Evolutionary conservation across 2,888 invertebrate species (phyloP).

Genomic region (Melanostoma scalare): DNA sequence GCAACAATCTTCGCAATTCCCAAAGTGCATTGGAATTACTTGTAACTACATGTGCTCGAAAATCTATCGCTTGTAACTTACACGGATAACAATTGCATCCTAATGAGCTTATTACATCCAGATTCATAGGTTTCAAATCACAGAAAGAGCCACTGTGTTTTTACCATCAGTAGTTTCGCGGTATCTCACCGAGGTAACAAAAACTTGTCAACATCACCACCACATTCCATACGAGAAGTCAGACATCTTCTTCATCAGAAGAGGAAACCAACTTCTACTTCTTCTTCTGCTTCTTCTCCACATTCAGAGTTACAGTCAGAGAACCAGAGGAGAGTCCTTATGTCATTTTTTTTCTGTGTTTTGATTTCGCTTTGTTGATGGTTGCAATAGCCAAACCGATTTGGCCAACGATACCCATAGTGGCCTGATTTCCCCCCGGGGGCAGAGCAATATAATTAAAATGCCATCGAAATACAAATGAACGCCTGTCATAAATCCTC

Average conservation of each 20-base stretch:
- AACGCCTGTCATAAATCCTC: slow-evolving; percentile 73
- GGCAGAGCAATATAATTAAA: slow-evolving; percentile 72
- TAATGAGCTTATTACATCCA: slow-evolving; percentile 63
- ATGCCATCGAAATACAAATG: slow-evolving; percentile 73
- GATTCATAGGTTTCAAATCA: slow-evolving; percentile 28
- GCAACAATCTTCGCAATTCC: slow-evolving; percentile 30
- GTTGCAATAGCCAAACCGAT: slow-evolving; percentile 26
- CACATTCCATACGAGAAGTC: slow-evolving; percentile 63
- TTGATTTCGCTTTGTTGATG: neutral
- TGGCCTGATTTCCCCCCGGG: slow-evolving; percentile 73
- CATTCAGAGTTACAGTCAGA: too few relatives aligned
- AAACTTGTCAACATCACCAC: slow-evolving; percentile 71
- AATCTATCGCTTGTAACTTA: slow-evolving; percentile 57
- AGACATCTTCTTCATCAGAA: slow-evolving; percentile 58
- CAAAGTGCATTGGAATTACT: slow-evolving; percentile 57
- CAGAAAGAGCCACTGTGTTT: slow-evolving; percentile 5
- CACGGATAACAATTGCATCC: slow-evolving; percentile 56
- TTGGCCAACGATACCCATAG: slow-evolving; percentile 67
- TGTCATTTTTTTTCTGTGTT: neutral
- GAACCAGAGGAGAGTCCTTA: slow-evolving; percentile 12
- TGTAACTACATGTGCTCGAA: slow-evolving; percentile 29
- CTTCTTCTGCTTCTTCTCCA: neutral
- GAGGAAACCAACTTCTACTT: slow-evolving; percentile 23
- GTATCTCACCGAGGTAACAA: slow-evolving; percentile 53
- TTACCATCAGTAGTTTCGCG: slow-evolving; percentile 42